Conservation (phyloP, 2,888 invertebrate genomes). For the Lasioglossum morio region DNA sequence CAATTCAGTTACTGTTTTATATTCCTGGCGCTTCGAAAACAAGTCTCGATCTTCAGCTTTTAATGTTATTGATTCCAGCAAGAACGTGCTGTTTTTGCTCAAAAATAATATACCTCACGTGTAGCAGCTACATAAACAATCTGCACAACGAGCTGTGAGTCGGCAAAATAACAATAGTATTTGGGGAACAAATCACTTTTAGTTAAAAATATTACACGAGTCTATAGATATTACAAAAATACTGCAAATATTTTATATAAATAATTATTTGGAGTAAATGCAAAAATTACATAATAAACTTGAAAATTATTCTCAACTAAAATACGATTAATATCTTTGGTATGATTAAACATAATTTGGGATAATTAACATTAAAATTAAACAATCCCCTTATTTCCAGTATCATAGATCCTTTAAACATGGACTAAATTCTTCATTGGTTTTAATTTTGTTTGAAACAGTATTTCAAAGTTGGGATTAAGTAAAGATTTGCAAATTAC, state of each 20-base stretch:
- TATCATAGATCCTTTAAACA: not conserved
- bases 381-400: not conserved
- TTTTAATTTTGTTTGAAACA: not conserved
- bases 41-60: not conserved
- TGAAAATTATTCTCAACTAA: not conserved
- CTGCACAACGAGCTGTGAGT: not conserved
- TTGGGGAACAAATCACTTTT: not conserved
- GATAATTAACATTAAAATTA: not conserved
- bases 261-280: not conserved
- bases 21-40: conserved; percentile 22
- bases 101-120: not conserved
- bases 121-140: not conserved
- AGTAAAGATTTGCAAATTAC: not conserved
- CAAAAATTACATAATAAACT: not conserved
- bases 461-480: not conserved
- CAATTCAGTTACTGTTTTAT: not conserved
- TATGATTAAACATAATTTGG: not conserved
- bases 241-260: no score
- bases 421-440: not conserved
- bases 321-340: not conserved
- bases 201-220: not conserved
- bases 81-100: not conserved
- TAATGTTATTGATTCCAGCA: not conserved
- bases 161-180: not conserved
- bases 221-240: not conserved